Evolutionary conservation across 2,888 invertebrate genomes (phyloP), one percentile per base, ranked within the genome.

Genomic region (Eristalis arbustorum): DNA sequence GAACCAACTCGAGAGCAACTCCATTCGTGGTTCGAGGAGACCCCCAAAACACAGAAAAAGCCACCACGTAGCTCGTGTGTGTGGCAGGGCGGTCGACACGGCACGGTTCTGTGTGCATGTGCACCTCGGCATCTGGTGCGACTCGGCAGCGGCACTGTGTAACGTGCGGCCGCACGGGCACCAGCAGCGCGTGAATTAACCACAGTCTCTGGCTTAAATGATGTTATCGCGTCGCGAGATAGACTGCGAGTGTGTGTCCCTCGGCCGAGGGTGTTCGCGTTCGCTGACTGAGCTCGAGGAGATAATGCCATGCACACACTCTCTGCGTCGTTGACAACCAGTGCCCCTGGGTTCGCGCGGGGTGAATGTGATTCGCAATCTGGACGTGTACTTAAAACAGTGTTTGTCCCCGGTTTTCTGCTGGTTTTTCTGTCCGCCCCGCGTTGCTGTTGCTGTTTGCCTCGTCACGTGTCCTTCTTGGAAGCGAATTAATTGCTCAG

Each of bases 161-260:
- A 67, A 28, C 71, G 28, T 74, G 72, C 63, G 37, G 61, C 73
- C 66, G 72, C 62, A n/a, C 25, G 62, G 68, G 49, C 49, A 49
- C 49, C 64, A 77, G 78, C 83, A 78, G 66, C 59, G 68, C 74
- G 77, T 28, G 72, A 87, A 83, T 83, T 78, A 79, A 87, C 83
- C 87, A 78, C 82, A 82, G 78, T 66, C 49, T 18, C 82, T 67
- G 74, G 82, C 85, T 78, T 71, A 77, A 82, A 75, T 78, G 82
- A 75, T 83, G 78, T 83, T 83, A 78, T 87, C 83, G 68, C 67
- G 42, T 59, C 31, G n/a, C n/a, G 59, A 25, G 18, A 18, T 49
- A n/a, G 42, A n/a, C n/a, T 14, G 6, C n/a, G 42, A 42, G 42
- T 42, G 42, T 18, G 49, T 8, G n/a, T n/a, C n/a, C 49, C 49